A percentile compares a stretch with the other conserved stretches of the same genome.
Conservation (phyloP, 2,797 vertebrate species). For the Paguma larvata region DNA sequence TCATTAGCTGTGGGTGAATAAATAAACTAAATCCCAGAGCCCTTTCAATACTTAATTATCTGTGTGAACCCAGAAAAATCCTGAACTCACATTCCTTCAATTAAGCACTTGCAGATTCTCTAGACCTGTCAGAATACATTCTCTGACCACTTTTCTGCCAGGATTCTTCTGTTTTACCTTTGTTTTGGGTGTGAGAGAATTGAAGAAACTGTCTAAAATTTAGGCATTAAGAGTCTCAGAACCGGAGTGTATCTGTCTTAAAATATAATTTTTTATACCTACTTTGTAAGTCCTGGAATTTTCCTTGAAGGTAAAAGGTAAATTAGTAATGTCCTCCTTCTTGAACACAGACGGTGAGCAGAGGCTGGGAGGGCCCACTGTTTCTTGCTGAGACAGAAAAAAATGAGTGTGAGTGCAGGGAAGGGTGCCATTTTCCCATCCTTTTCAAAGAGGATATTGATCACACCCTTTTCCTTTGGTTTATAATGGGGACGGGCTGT, state of each 20-base stretch:
- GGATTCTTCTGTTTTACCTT: background rate
- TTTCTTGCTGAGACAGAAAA: background rate
- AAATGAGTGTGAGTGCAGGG: background rate
- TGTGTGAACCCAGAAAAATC: background rate
- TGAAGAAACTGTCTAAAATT: background rate
- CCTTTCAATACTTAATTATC: background rate
- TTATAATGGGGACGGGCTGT: background rate
- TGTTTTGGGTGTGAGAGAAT: background rate
- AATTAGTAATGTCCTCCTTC: background rate
- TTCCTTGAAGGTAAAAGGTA: background rate
- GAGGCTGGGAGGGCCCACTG: background rate
- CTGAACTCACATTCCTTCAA: background rate
- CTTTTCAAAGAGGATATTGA: constrained; percentile 55
- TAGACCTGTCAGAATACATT: background rate
- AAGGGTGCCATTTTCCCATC: background rate
- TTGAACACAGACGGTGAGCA: accelerated
- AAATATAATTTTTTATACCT: background rate
- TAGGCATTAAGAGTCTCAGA: background rate
- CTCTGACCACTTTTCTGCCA: background rate
- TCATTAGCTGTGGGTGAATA: background rate
- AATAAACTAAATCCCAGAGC: background rate
- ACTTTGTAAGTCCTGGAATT: background rate
- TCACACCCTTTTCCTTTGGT: constrained; percentile 67
- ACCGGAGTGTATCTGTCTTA: background rate
- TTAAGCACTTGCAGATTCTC: background rate